Percentiles rank a stretch among this genome's conserved stretches.
These are phyloP conservation scores for Pao palembangensis DNA, from an alignment of 2,113 vertebrate genomes.

Conservation along the genomic window DNA sequence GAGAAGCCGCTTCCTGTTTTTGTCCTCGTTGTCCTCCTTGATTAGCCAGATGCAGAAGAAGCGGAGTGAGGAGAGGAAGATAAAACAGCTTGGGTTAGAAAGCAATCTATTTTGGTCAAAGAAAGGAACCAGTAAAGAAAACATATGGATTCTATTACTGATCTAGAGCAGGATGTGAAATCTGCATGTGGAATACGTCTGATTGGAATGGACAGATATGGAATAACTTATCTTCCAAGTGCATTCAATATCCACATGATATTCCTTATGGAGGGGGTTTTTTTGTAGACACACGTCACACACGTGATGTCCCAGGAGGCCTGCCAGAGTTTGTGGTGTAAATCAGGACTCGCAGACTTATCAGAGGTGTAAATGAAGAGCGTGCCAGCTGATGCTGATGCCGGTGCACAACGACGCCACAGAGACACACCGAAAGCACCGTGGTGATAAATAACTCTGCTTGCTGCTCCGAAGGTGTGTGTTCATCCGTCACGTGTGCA, in stretches of 20 bases:
- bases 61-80: conserved; percentile 40
- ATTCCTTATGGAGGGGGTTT: conserved; percentile 22
- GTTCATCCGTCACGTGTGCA: conserved; percentile 21
- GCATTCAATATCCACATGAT: conserved; percentile 30
- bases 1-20: conserved; percentile 65
- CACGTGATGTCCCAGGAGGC: conserved; percentile 45
- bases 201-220: conserved; percentile 1
- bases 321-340: conserved; percentile 49
- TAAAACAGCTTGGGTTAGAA: conserved; percentile 48
- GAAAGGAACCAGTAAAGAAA: neutral
- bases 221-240: conserved; percentile 31
- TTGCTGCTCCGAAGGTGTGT: conserved; percentile 10
- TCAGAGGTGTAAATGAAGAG: conserved; percentile 74
- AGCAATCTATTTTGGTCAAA: conserved; percentile 15
- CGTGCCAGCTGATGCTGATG: conserved; percentile 60
- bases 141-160: conserved; percentile 40
- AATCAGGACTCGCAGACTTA: conserved; percentile 61
- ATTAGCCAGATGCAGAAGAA: conserved; percentile 51
- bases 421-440: conserved; percentile 32
- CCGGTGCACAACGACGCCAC: conserved; percentile 41
- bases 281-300: conserved; percentile 44
- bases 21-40: conserved; percentile 50
- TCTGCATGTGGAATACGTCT: neutral
- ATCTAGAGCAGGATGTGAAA: conserved; percentile 3
- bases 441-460: conserved; percentile 53